Evolutionary conservation across 2,113 vertebrate species (phyloP).

Genomic region (Stercorarius parasiticus): DNA sequence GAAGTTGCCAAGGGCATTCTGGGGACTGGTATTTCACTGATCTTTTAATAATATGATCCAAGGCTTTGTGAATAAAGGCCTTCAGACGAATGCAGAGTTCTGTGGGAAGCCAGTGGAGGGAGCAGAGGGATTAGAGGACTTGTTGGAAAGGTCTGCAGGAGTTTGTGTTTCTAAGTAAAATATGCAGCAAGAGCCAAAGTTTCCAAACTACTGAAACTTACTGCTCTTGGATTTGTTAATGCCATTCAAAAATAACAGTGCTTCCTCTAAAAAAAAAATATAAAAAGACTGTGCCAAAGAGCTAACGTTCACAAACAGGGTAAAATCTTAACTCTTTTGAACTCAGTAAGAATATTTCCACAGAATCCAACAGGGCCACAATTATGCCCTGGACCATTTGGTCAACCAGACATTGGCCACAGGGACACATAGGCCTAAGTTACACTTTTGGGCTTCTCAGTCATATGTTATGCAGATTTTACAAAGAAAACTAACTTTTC

Average conservation of each 20-base stretch:
- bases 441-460: not conserved
- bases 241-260: not conserved
- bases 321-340: not conserved
- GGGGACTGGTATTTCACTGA: slow-evolving; percentile 17
- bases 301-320: not conserved
- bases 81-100: slow-evolving; percentile 23
- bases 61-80: slow-evolving; percentile 46
- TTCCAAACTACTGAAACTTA: slow-evolving; percentile 12
- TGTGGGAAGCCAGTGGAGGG: slow-evolving; percentile 47
- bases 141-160: slow-evolving; percentile 20
- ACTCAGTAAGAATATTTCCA: not conserved
- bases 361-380: not conserved
- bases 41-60: slow-evolving; percentile 46
- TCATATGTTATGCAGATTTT: not conserved
- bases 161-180: slow-evolving; percentile 10
- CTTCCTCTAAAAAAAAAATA: not conserved
- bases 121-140: slow-evolving; percentile 55
- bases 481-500: not conserved
- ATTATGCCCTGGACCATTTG: not conserved
- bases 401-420: not conserved
- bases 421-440: not conserved
- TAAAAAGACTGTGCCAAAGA: not conserved
- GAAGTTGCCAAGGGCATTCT: slow-evolving; percentile 12
- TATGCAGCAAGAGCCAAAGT: not conserved
- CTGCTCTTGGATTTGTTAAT: not conserved